phyloP scores from a whole-genome alignment of 2,888 invertebrate genomes.

The Lepidonotus clava region DNA sequence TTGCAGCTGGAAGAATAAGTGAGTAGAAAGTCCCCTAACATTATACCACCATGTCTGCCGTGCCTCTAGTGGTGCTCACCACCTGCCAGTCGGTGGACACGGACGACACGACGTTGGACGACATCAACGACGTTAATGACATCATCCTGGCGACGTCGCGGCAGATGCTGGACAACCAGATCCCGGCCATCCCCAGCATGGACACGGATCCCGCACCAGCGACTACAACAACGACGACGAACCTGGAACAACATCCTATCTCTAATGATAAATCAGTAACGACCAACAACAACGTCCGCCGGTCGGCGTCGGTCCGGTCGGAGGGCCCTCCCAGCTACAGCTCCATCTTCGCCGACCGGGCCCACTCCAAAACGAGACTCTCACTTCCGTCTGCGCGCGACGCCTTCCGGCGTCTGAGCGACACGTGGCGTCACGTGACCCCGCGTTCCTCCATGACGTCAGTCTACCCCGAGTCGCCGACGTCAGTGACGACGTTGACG shows the following conservation, averaged over 20 bases:
- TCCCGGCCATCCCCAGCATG: neutral
- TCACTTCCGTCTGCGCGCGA: neutral
- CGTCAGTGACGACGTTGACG: constrained; percentile 14
- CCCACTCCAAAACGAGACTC: neutral
- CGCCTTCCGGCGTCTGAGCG: constrained; percentile 20
- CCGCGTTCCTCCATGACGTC: constrained; percentile 31
- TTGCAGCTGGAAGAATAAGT: no score
- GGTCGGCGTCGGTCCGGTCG: neutral
- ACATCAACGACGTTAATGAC: constrained; percentile 12
- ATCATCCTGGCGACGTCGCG: neutral
- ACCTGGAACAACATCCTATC: neutral
- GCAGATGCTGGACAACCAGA: neutral
- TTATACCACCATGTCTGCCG: constrained; percentile 23
- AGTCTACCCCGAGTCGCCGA: constrained; percentile 30
- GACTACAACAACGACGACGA: neutral
- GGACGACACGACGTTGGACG: neutral
- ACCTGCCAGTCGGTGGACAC: neutral
- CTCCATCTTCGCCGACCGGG: neutral
- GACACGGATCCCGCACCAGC: neutral
- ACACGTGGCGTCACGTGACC: constrained; percentile 1
- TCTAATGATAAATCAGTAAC: neutral
- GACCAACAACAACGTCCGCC: neutral
- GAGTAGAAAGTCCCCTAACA: no score
- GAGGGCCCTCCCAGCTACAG: constrained; percentile 10
- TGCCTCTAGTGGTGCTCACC: constrained; percentile 15